Percentiles rank a stretch among this genome's conserved stretches.
Evolutionary conservation across 2,888 invertebrate species (phyloP).

Genomic region (Alcis repandata): DNA sequence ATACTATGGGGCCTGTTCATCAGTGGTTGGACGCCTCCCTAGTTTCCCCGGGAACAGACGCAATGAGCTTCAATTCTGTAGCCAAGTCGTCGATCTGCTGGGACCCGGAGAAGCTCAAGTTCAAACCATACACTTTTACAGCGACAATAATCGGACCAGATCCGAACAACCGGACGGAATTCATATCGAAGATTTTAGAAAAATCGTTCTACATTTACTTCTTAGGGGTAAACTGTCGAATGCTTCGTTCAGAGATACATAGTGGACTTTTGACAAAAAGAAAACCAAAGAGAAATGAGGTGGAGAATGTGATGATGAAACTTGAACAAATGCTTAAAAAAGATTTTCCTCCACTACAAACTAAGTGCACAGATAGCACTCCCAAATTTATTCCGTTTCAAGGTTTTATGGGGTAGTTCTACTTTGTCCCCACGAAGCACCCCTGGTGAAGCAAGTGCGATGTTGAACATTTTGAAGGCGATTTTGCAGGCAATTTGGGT

Average conservation of each 20-base stretch:
- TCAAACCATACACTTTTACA: slow-evolving; percentile 15
- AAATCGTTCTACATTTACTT: slow-evolving; percentile 9
- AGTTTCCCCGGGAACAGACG: neutral
- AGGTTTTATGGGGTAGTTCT: too few species aligned
- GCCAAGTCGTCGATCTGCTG: slow-evolving; percentile 18
- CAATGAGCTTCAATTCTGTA: slow-evolving; percentile 12
- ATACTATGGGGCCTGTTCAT: slow-evolving; percentile 4
- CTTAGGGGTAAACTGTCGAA: slow-evolving; percentile 7
- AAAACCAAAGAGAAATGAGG: neutral
- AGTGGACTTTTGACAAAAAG: slow-evolving; percentile 7
- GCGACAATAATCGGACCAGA: slow-evolving; percentile 1
- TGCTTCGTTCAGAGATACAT: slow-evolving; percentile 13
- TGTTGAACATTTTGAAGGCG: too few species aligned
- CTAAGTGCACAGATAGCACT: neutral
- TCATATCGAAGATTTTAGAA: too few species aligned
- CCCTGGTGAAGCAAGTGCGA: too few species aligned
- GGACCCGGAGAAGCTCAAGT: neutral
- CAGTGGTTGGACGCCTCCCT: slow-evolving; percentile 4
- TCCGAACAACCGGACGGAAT: too few species aligned
- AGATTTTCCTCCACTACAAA: slow-evolving; percentile 3
- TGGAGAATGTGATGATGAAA: slow-evolving; percentile 1
- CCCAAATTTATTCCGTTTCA: neutral
- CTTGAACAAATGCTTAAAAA: slow-evolving; percentile 3
- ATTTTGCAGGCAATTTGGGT: too few species aligned
- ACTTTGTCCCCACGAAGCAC: too few species aligned